These are phyloP conservation scores for Caenorhabditis elegans DNA, from an alignment of 1,140 invertebrate species.

Conservation along the genomic window WBcel235 BX284606.5:5800501-5801000, in stretches of 20 bases:
- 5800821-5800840: not conserved
- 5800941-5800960: too few species aligned
- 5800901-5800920: not conserved
- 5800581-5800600: not conserved
- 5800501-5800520: conserved; percentile 27
- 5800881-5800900: not conserved
- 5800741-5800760: too few species aligned
- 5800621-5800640: not conserved
- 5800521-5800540: conserved; percentile 14
- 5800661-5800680: not conserved
- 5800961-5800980: too few species aligned
- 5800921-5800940: too few species aligned
- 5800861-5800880: not conserved
- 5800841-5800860: not conserved
- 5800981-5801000: too few species aligned
- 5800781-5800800: not conserved
- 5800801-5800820: too few species aligned
- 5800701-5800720: not conserved
- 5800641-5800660: conserved; percentile 1
- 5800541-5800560: conserved; percentile 4
- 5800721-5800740: too few species aligned
- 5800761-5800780: too few species aligned
- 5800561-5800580: not conserved
- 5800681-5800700: not conserved
- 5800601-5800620: conserved; percentile 13